Evolutionary conservation across 2,888 invertebrate genomes (phyloP), one percentile per base, ranked within the genome.

Genomic region (Tetramorium bicarinatum): DNA sequence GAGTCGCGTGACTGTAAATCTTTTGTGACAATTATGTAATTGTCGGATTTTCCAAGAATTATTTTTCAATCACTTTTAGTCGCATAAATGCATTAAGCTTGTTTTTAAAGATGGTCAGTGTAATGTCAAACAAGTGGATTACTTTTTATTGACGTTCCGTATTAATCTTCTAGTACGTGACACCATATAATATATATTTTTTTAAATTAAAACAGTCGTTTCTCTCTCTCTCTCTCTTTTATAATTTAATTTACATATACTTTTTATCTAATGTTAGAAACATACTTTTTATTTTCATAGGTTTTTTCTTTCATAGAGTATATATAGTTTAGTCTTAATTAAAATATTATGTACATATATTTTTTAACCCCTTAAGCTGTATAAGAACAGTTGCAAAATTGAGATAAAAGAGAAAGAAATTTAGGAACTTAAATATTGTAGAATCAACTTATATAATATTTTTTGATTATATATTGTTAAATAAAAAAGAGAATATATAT

Each of bases 1-100:
- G 25, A 41, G 7, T 67, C 25, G 11, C 18, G 21, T 41, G 41
- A 64, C 29, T 21, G 21, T 11, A 62, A 47, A 66, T 54, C 47
- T 47, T 47, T 79, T 38, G 13, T 25, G 21, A 71, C 47, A 67
- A 47, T 67, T 49, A 29, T 29, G 29, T 67, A 29, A 67, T 66
- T 66, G 25, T 13, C 44, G 29, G 47, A 38, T 8, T 21, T 80
- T 25, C 2, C 54, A 13, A 71, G 34, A 79, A 56, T 9, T 15
- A 44, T 49, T 72, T 79, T 56, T n/a, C n/a, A 56, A 56, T 69
- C 34, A 21, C 21, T 59, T 61, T 21, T 1, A 13, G 41, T 54
- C 25, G 15, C n/a, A 21, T 56, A 59, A 34, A 47, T 21, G 21
- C 21, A 18, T 47, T 59, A 47, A 47, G 9, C 18, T 59, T 7